These are phyloP conservation scores for Ciconia boyciana DNA, from an alignment of 2,113 vertebrate genomes.

Conservation along the genomic window DNA sequence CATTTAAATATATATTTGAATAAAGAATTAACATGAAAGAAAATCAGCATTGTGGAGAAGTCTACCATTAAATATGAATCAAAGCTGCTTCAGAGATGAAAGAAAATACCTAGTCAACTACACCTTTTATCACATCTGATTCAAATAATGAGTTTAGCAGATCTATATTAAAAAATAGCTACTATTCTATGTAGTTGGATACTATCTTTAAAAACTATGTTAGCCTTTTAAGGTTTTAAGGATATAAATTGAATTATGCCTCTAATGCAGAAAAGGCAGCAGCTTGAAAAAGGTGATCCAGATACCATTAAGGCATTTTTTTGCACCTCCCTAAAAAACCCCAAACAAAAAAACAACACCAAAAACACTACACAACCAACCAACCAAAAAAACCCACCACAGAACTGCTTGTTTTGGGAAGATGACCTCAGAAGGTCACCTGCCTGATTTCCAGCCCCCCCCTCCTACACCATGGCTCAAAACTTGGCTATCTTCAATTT, in stretches of 20 bases:
- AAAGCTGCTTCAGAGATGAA: neutral
- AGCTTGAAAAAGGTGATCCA: neutral
- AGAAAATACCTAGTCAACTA: neutral
- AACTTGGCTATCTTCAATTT: neutral
- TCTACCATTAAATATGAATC: neutral
- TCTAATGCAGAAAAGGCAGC: neutral
- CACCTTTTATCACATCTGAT: neutral
- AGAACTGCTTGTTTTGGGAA: neutral
- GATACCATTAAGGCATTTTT: neutral
- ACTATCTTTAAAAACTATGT: neutral
- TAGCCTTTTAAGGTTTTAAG: neutral
- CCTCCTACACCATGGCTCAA: neutral
- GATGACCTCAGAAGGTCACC: neutral
- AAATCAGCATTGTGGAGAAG: neutral
- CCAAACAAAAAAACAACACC: neutral
- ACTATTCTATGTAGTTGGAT: too few relatives aligned
- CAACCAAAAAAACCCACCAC: too few relatives aligned
- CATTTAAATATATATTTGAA: neutral
- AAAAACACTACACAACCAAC: too few relatives aligned
- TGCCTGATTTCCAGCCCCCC: neutral
- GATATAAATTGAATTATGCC: neutral
- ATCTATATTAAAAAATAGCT: neutral
- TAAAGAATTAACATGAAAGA: neutral
- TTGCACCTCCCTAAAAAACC: neutral
- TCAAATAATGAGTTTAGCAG: neutral